Base-by-base conservation (phyloP, 1,140 invertebrate species). In the Pseudobourletiella spinata region DNA sequence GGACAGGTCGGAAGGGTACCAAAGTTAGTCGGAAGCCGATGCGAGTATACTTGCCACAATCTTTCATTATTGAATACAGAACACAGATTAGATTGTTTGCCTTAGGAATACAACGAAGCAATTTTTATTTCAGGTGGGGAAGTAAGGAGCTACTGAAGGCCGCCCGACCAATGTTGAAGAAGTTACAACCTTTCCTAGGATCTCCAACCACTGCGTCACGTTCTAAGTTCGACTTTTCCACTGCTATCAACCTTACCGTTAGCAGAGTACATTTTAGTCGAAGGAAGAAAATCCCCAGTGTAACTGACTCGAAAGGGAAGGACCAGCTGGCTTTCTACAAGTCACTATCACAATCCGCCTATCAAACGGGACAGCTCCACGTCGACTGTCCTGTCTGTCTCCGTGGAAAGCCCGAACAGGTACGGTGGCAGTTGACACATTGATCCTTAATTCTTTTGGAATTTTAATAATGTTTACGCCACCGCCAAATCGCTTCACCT, bases 181-280 rank as follows among this genome's bases (percentile, higher is more conserved):
- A 58, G 14, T 30, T 58, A 1, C 42, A 58, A 25, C 15, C 25
- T 25, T 46, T 58, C 26, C 26, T 58, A 1, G n/a, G 30, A 0
- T 56, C 57, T 2, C 29, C 57, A 25, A 15, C 39, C 14, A 22
- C 57, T 16, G 16, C 20, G 35, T 29, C 39, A 46, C 44, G 20
- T 25, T 25, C 1, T 14, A 58, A 58, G 16, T 58, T 39, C 42
- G 43, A 58, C 25, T 26, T 20, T 4, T 46, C 22, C 6, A 39
- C 28, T 46, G 44, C 28, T 20, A 58, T 58, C 42, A 58, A 30
- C n/a, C 4, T 58, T 16, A 39, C 57, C 25, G 28, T 46, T 43
- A 28, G 42, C 4, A 43, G 57, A 30, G 32, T 25, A 18, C 57
- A 58, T 46, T 48, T 58, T 15, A 44, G 25, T 28, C 24, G 24